phyloP scores from a whole-genome alignment of 2,888 invertebrate genomes.

The Biston betularia region DNA sequence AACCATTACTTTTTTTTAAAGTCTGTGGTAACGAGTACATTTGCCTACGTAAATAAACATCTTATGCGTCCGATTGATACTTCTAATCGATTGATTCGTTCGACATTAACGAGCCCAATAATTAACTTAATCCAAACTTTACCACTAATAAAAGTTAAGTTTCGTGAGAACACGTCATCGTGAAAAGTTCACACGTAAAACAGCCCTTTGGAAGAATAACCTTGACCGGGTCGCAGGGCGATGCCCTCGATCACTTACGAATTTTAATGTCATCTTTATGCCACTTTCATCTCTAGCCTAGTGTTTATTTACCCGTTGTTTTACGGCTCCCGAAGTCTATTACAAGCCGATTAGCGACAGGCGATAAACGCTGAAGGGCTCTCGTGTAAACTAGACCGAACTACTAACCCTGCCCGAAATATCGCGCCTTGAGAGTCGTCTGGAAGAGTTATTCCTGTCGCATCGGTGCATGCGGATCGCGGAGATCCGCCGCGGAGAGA shows the following conservation, averaged over 20 bases:
- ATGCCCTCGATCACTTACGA: conserved; percentile 59
- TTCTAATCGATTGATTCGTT: conserved; percentile 59
- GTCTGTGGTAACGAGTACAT: conserved; percentile 27
- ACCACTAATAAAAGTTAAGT: conserved; percentile 49
- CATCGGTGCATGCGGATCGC: conserved; percentile 61
- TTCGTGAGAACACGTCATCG: conserved; percentile 56
- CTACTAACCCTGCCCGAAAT: conserved; percentile 83
- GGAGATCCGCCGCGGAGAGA: conserved; percentile 63
- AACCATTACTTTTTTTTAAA: too few species aligned
- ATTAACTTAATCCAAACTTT: conserved; percentile 52
- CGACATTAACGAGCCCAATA: conserved; percentile 58
- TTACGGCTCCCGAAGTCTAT: conserved; percentile 54
- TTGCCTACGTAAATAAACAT: conserved; percentile 66
- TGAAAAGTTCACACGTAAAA: conserved; percentile 56
- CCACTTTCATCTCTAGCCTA: conserved; percentile 49
- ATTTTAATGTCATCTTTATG: conserved; percentile 46
- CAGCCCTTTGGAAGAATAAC: conserved; percentile 65
- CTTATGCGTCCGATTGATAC: conserved; percentile 50
- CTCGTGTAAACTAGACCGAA: conserved; percentile 68
- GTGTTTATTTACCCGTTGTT: conserved; percentile 56
- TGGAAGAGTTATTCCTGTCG: conserved; percentile 77
- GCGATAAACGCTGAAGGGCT: conserved; percentile 60
- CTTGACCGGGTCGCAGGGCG: conserved; percentile 74
- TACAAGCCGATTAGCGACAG: conserved; percentile 58
- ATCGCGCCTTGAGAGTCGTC: conserved; percentile 66